Conservation (phyloP, 2,888 invertebrate genomes). For the Epicampocera succincta region DNA sequence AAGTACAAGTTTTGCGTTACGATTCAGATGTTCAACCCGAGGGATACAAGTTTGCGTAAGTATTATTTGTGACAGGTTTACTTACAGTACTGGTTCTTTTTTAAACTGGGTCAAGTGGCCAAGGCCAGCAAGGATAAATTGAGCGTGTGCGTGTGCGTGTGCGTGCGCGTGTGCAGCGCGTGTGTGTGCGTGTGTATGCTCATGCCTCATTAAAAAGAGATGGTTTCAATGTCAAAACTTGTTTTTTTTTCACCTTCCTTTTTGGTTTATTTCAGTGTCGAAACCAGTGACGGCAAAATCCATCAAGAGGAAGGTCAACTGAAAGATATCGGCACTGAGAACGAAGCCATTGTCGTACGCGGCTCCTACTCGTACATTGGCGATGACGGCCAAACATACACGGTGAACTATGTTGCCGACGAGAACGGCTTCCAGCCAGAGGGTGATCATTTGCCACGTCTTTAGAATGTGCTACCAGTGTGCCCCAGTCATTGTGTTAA, state of each 20-base stretch:
- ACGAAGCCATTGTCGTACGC: slow-evolving; percentile 84
- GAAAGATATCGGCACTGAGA: slow-evolving; percentile 84
- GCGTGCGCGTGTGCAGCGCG: too few species aligned
- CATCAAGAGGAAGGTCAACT: slow-evolving; percentile 85
- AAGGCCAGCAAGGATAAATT: slow-evolving; percentile 60
- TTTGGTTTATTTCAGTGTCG: slow-evolving; percentile 82
- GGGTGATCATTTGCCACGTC: slow-evolving; percentile 80
- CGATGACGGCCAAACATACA: slow-evolving; percentile 85
- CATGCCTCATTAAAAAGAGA: slow-evolving; percentile 34
- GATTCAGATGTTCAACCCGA: slow-evolving; percentile 83
- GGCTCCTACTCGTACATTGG: slow-evolving; percentile 85
- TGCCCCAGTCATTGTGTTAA: slow-evolving; percentile 73
- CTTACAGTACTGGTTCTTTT: slow-evolving; percentile 15
- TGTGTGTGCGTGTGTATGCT: background rate
- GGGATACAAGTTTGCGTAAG: slow-evolving; percentile 79
- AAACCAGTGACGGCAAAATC: slow-evolving; percentile 85
- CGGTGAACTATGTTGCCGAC: slow-evolving; percentile 80
- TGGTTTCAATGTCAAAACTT: slow-evolving; percentile 58
- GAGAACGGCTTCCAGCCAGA: slow-evolving; percentile 81
- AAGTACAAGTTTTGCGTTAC: slow-evolving; percentile 85
- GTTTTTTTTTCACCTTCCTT: slow-evolving; percentile 17
- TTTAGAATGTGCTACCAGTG: slow-evolving; percentile 69
- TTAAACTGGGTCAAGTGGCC: slow-evolving; percentile 69
- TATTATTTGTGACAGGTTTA: slow-evolving; percentile 54
- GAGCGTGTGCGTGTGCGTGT: background rate